Base-by-base conservation (phyloP, 2,797 vertebrate species). In the Meda fulgida region DNA sequence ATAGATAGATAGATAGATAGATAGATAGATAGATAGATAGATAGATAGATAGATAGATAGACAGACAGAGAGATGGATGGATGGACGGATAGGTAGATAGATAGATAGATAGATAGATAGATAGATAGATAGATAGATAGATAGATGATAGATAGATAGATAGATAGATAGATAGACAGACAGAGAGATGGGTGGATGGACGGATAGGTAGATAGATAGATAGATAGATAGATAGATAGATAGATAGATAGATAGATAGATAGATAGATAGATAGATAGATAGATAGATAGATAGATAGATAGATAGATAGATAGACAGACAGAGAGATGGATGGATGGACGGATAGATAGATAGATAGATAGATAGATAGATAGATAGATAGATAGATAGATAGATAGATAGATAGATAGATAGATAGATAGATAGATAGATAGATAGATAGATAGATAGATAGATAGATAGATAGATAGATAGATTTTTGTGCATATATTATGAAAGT, bases 251-350 rank as follows among this genome's bases (percentile, higher is more conserved):
- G 18, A 53, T 55, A 3, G 51, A 55, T 21, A 7, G 5, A 36
- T 38, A 1, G 6, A 38, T 38, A 7, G 6, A 38, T 38, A 1
- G 36, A 38, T 38, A 7, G 6, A 38, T 38, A 7, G 6, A 38
- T 38, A 7, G 36, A n/a, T n/a, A 5, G 55, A 23, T 10, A 9
- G 21, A 58, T 4, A 10, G 21, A 58, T 1, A 1, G 53, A 21
- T 21, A 7, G 16, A 51, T 6, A 7, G 18, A 53, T 53, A 3
- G 51, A 21, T 26, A 1, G 3, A 63, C 1, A 3, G 26, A 63
- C 3, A 7, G 13, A 29, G 3, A 1, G 13, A 63, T 7, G 2
- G 4, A 26, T 2, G 0, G 10, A 26, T 11, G 11, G n/a, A n/a
- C n/a, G n/a, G n/a, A 63, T 16, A 5, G 4, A 26, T 2, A 0